These are phyloP conservation scores for Gortyna flavago DNA, from an alignment of 2,888 invertebrate genomes.

Conservation along the genomic window DNA sequence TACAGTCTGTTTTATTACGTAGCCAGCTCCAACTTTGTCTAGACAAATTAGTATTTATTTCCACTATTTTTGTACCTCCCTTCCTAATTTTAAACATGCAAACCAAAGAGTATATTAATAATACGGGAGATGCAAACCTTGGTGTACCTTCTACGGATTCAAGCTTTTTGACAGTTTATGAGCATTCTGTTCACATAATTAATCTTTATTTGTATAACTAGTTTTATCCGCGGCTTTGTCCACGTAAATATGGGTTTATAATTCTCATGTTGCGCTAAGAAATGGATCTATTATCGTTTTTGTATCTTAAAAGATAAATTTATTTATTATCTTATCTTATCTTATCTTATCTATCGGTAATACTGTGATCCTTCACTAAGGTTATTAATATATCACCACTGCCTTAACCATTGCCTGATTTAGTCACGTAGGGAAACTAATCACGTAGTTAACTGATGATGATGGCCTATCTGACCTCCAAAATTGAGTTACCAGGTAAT, in stretches of 20 bases:
- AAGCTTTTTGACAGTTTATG: neutral
- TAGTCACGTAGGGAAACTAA: too few species aligned
- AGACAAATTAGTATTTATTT: conserved; percentile 27
- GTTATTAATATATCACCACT: too few species aligned
- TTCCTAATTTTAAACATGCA: neutral
- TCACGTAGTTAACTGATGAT: too few species aligned
- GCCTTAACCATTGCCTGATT: too few species aligned
- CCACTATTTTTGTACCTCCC: neutral
- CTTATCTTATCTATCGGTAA: too few species aligned
- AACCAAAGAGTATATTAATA: too few species aligned
- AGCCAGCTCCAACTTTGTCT: conserved; percentile 13
- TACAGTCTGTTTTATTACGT: conserved; percentile 19
- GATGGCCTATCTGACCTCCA: too few species aligned
- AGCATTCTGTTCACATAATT: neutral
- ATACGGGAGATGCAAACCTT: too few species aligned
- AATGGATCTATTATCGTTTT: neutral
- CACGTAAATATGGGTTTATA: neutral
- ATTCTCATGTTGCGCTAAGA: neutral
- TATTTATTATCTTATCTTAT: too few species aligned
- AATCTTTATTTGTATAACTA: neutral
- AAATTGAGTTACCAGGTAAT: too few species aligned
- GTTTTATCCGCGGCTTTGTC: neutral
- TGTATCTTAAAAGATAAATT: neutral
- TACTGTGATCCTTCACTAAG: too few species aligned
- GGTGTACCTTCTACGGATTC: neutral